phyloP scores from a whole-genome alignment of 2,113 vertebrate genomes.

The Coptodon rendalli region DNA sequence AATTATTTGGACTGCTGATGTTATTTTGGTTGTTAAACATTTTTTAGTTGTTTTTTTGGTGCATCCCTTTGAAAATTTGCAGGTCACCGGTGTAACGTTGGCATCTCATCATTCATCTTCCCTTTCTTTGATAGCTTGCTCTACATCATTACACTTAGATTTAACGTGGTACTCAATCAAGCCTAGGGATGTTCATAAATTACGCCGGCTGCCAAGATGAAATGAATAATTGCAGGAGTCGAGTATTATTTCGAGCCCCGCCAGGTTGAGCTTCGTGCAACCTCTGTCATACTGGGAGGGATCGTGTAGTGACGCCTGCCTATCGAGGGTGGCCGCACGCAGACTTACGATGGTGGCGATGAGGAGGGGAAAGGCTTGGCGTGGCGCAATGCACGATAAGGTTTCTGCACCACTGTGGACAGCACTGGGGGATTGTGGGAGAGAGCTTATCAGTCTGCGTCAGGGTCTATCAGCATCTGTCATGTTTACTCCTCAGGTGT shows the following conservation, averaged over 20 bases:
- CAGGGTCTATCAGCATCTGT: conserved; percentile 63
- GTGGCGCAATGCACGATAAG: conserved; percentile 27
- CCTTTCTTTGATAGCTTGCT: neutral
- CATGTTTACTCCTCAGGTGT: conserved; percentile 65
- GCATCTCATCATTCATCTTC: conserved; percentile 38
- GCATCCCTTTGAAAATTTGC: conserved; percentile 1
- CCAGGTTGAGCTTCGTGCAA: neutral
- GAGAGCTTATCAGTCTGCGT: conserved; percentile 51
- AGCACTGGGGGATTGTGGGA: conserved; percentile 33
- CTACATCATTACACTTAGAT: conserved; percentile 42
- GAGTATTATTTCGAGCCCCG: conserved; percentile 20
- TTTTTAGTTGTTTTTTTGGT: neutral
- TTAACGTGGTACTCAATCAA: conserved; percentile 41
- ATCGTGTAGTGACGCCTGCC: neutral
- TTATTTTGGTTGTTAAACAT: neutral
- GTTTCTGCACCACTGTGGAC: conserved; percentile 47
- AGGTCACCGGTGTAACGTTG: conserved; percentile 13
- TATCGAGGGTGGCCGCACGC: neutral
- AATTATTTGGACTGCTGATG: neutral
- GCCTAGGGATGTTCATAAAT: conserved; percentile 50
- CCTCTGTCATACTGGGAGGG: neutral
- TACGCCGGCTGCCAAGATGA: conserved; percentile 4
- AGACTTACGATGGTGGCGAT: neutral
- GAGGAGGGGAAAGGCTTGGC: neutral
- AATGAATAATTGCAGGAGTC: conserved; percentile 35